phyloP scores from a whole-genome alignment of 2,888 invertebrate species.

The Ornithoptera alexandrae region DNA sequence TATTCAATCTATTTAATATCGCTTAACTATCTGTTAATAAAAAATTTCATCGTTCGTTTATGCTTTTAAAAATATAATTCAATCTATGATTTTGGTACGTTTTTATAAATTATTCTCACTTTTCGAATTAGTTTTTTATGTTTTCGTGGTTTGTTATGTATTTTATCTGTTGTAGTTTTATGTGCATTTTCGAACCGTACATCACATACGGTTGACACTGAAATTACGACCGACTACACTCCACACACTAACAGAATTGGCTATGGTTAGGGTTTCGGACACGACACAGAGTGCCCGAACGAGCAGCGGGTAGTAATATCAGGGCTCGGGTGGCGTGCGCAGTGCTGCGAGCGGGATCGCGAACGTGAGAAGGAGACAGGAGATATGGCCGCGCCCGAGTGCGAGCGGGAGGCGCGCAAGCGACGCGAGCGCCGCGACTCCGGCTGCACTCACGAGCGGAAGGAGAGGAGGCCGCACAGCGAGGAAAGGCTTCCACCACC shows the following conservation, averaged over 20 bases:
- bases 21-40: not conserved
- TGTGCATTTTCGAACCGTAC: slow-evolving; percentile 16
- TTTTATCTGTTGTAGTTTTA: not conserved
- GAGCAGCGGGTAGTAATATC: slow-evolving; percentile 74
- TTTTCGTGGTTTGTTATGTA: not conserved
- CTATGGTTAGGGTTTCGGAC: slow-evolving; percentile 71
- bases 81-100: not conserved
- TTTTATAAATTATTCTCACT: not conserved
- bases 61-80: not conserved
- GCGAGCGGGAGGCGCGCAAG: slow-evolving; percentile 81
- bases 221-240: slow-evolving; percentile 45
- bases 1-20: too few relatives aligned
- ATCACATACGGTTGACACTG: slow-evolving; percentile 14
- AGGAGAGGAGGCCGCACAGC: slow-evolving; percentile 71
- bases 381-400: slow-evolving; percentile 77
- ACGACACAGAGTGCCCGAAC: slow-evolving; percentile 71
- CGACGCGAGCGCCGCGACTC: slow-evolving; percentile 82
- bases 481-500: slow-evolving; percentile 71
- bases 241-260: slow-evolving; percentile 48
- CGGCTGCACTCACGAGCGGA: slow-evolving; percentile 73
- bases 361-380: slow-evolving; percentile 62
- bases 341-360: slow-evolving; percentile 68
- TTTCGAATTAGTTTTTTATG: not conserved
- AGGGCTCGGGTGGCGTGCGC: slow-evolving; percentile 74
- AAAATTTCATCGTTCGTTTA: not conserved